Base-by-base conservation (phyloP, 2,888 invertebrate species). In the Lasioglossum lativentre region DNA sequence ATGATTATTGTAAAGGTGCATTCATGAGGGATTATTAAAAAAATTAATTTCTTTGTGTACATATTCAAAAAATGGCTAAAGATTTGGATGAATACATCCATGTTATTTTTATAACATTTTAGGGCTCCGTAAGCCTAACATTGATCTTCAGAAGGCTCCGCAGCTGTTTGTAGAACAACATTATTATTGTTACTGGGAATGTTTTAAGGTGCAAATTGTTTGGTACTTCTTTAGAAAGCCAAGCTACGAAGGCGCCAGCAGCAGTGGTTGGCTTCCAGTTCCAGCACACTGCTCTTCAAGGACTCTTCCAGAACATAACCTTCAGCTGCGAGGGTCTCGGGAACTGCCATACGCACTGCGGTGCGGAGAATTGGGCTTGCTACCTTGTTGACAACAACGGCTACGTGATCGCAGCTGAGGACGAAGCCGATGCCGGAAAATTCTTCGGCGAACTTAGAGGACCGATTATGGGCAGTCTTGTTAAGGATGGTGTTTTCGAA, bases 361-460 rank as follows among this genome's bases (percentile, higher is more conserved):
- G 96, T 59, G 96, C 97, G 2, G 96, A 96, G 71, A 96, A 96
- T 82, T 96, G 97, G 94, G 97, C 97, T 86, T 99, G 99, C 92
- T 99, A 97, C 93, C 96, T 99, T 66, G 95, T 99, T 63, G 99
- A 99, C 94, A 98, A 98, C 94, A 98, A 98, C 93, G 99, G 98
- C 4, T 99, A 97, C 96, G 96, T 99, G 30, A 95, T 98, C 2
- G 97, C 97, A n/a, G 97, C 98, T 27, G 97, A 98, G 92, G 96
- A 97, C 80, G 95, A 96, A 0, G 96, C 95, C 59, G 96, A 98
- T 84, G 98, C 98, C 0, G 99, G 99, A 4, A 96, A 96, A 92
- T 99, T 99, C 95, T 98, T 99, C 93, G 99, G 99, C 1, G 97
- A 97, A 94, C 96, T 98, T 72, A 96, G 97, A 86, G 97, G 97